Evolutionary conservation across 2,113 vertebrate genomes (phyloP).

Genomic region (Podarcis raffonei): DNA sequence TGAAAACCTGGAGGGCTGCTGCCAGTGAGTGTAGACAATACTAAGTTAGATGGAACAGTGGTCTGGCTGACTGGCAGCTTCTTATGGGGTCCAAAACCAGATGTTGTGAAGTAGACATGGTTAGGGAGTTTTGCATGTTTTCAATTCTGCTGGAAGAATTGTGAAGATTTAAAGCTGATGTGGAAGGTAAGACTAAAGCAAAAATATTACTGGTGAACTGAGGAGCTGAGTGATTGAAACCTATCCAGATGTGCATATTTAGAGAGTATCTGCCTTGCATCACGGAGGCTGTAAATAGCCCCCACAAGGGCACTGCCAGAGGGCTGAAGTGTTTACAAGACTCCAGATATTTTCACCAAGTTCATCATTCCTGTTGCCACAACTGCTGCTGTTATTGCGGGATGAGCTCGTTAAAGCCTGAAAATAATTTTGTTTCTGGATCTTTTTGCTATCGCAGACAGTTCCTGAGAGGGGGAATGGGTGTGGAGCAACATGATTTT

Average conservation of each 20-base stretch:
- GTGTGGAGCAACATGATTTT: constrained; percentile 22
- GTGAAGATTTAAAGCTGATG: constrained; percentile 78
- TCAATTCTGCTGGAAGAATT: constrained; percentile 68
- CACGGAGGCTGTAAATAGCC: constrained; percentile 73
- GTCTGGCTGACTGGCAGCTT: no score
- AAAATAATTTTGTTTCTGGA: constrained; percentile 71
- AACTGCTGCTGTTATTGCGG: constrained; percentile 74
- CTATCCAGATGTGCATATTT: constrained; percentile 77
- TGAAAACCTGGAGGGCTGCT: no score
- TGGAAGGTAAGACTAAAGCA: constrained; percentile 69
- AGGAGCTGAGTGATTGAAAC: constrained; percentile 57
- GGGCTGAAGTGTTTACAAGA: constrained; percentile 81
- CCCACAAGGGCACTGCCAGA: constrained; percentile 71
- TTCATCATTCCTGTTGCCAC: constrained; percentile 66
- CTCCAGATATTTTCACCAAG: constrained; percentile 71
- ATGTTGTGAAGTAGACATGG: constrained; percentile 71
- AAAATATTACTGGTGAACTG: constrained; percentile 75
- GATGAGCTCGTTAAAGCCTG: constrained; percentile 78
- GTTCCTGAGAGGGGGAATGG: constrained; percentile 41
- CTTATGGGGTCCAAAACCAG: constrained; percentile 7
- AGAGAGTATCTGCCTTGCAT: constrained; percentile 76
- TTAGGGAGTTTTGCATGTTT: constrained; percentile 76
- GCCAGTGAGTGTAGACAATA: no score
- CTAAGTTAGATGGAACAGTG: no score
- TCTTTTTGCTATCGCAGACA: constrained; percentile 55